phyloP scores from a whole-genome alignment of 2,113 vertebrate species.

The Octodon degus region DNA sequence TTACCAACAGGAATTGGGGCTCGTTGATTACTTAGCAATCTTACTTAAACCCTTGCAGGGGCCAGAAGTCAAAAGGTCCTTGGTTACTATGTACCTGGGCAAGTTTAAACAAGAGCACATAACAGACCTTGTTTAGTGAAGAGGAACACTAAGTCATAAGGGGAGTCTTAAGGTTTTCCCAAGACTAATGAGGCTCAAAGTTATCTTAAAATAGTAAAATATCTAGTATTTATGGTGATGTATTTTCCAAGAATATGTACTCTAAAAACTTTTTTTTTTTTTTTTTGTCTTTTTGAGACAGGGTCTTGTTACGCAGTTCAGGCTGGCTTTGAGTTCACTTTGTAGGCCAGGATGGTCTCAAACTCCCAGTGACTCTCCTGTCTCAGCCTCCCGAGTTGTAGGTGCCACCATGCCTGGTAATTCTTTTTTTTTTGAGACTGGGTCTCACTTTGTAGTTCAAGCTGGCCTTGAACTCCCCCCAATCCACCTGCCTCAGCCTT shows the following conservation, averaged over 20 bases:
- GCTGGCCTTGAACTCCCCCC: too few species aligned
- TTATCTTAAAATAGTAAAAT: background rate
- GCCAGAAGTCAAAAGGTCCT: background rate
- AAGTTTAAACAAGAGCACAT: background rate
- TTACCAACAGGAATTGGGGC: background rate
- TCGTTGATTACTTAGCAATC: background rate
- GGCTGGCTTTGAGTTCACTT: background rate
- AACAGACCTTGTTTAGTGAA: conserved; percentile 5
- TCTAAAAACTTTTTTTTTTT: background rate
- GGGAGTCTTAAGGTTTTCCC: conserved; percentile 16
- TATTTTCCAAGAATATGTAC: background rate
- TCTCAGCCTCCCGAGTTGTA: background rate
- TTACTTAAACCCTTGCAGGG: background rate
- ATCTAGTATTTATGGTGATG: background rate
- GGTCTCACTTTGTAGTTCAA: background rate
- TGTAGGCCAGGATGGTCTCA: too few species aligned
- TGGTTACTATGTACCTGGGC: background rate
- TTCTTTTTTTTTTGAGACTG: too few species aligned
- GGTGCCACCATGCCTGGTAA: background rate
- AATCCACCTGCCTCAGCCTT: background rate
- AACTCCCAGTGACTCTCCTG: too few species aligned
- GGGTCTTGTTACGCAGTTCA: background rate
- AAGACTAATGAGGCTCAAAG: background rate
- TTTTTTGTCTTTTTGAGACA: background rate
- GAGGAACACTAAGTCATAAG: background rate